Conservation (phyloP, 2,113 vertebrate genomes). For the Chitala chitala region DNA sequence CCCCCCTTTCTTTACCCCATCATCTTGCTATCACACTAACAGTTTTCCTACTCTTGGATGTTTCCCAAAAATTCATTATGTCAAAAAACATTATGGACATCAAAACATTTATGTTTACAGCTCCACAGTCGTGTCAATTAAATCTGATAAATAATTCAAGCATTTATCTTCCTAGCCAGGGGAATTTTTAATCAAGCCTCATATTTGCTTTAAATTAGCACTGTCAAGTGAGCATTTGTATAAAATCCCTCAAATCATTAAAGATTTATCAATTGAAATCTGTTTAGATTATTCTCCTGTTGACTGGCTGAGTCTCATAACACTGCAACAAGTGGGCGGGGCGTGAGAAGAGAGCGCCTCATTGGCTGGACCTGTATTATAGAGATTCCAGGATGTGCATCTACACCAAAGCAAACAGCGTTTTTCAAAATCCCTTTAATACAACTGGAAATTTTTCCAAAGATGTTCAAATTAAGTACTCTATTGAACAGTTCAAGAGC, state of each 20-base stretch:
- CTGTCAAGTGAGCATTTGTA: constrained; percentile 88
- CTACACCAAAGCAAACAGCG: not conserved
- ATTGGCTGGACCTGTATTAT: not conserved
- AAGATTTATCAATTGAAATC: constrained; percentile 95
- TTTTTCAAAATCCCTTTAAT: not conserved
- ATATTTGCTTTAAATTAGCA: constrained; percentile 98
- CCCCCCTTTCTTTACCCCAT: not conserved
- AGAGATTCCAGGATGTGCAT: not conserved
- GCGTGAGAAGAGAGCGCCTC: not conserved
- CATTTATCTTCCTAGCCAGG: constrained; percentile 78
- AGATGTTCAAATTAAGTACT: not conserved
- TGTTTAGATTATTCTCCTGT: constrained; percentile 86
- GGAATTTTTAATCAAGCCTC: constrained; percentile 92
- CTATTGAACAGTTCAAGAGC: not conserved
- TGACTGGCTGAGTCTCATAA: constrained; percentile 76
- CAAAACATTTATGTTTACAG: constrained; percentile 90
- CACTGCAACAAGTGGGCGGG: constrained; percentile 45
- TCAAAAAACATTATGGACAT: constrained; percentile 72
- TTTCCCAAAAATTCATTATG: constrained; percentile 65
- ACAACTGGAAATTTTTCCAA: constrained; percentile 1
- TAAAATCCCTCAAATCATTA: constrained; percentile 95
- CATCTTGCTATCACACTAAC: constrained; percentile 21
- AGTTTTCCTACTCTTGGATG: constrained; percentile 52
- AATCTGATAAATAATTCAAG: constrained; percentile 89
- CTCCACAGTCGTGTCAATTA: constrained; percentile 75